Percentiles rank a stretch among this genome's conserved stretches.
Evolutionary conservation across 1,140 invertebrate genomes (phyloP).

Genomic region (Carposina sasakii): DNA sequence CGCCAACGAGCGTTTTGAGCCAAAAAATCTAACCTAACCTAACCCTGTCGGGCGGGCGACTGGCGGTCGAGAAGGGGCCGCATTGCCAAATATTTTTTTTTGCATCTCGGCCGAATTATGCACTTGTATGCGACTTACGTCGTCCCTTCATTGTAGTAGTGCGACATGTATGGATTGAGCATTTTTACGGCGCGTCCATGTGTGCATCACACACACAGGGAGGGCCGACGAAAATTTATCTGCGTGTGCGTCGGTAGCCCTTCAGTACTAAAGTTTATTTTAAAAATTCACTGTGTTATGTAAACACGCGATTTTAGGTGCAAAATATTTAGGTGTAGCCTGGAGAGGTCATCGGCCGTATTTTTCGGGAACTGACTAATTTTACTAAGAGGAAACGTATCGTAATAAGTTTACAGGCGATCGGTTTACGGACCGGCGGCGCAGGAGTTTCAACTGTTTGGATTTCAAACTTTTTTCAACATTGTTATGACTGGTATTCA

Average conservation of each 20-base stretch:
- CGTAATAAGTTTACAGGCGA: too few species aligned
- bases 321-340: conserved; percentile 66
- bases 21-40: conserved; percentile 73
- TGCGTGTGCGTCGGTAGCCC: conserved; percentile 57
- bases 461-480: conserved; percentile 24
- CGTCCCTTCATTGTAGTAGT: conserved; percentile 70
- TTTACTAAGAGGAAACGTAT: conserved; percentile 50
- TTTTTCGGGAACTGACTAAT: conserved; percentile 71
- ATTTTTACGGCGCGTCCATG: conserved; percentile 58
- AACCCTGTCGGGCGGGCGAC: conserved; percentile 69
- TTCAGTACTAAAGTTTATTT: conserved; percentile 54
- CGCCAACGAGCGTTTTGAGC: conserved; percentile 63
- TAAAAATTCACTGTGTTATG: conserved; percentile 65
- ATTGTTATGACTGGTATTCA: too few species aligned
- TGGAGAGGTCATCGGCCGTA: conserved; percentile 56
- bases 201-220: conserved; percentile 57
- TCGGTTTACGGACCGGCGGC: too few species aligned
- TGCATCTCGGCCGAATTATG: conserved; percentile 73
- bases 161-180: conserved; percentile 66
- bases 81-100: conserved; percentile 73
- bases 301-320: conserved; percentile 60
- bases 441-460: too few species aligned
- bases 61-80: conserved; percentile 70
- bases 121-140: conserved; percentile 72
- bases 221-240: conserved; percentile 46